Base-by-base conservation (phyloP, 2,113 vertebrate genomes). In the Microtus pennsylvanicus region DNA sequence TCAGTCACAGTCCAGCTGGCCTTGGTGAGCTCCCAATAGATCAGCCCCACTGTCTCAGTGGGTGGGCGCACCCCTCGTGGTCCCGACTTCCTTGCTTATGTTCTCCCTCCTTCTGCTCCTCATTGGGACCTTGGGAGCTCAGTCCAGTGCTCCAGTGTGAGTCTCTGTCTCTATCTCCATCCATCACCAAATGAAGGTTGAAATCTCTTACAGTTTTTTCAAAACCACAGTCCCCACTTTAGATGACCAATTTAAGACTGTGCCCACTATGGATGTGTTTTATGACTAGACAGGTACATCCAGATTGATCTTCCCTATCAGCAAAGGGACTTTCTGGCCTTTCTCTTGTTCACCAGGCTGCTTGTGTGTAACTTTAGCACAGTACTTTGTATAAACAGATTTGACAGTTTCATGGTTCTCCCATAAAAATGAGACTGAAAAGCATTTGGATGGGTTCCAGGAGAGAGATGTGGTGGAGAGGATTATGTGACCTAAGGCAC, bases 401-500 rank as follows among this genome's bases (percentile, higher is more conserved):
- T 52, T 91, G 76, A 47, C 70, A 75, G 1, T 91, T 95, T 93
- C 92, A 87, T 87, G 83, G 42, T 14, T 35, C 0, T 8, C 3
- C 77, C 33, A 19, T 75, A 58, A 89, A 91, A 87, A 90, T 61
- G 13, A 89, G 26, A 63, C 63, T 74, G 45, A 81, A 87, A 92
- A 38, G 1, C 10, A 87, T 93, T 93, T 89, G 69, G 67, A 21
- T 70, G 88, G 30, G 70, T 33, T 74, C 7, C 47, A 90, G 38
- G 61, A 30, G 35, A 42, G 45, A 11, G 3, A 47, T 85, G 21
- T 85, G 76, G 82, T 28, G 50, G 50, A 52, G 24, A 63, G 10
- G 52, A 45, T 87, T 33, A 90, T 24, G n/a, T 21, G 11, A 12
- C 14, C 12, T 85, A n/a, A 50, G 17, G 35, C 67, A n/a, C 45